These are phyloP conservation scores for Parnassius mnemosyne DNA, from an alignment of 2,888 invertebrate species.

Conservation along the genomic window DNA sequence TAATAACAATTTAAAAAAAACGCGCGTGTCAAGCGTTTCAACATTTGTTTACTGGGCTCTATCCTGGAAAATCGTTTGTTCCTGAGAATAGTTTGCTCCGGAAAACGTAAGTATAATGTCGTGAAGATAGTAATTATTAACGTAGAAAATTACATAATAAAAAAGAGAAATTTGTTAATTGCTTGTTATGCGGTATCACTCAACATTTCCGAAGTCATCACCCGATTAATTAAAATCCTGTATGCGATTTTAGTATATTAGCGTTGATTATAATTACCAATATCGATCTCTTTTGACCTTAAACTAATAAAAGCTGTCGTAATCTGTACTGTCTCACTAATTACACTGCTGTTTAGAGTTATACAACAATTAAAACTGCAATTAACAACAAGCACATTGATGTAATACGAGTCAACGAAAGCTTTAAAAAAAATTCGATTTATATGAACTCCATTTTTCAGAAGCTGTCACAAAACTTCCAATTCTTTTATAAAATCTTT, in stretches of 20 bases:
- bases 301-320: conserved; percentile 1
- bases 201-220: background rate
- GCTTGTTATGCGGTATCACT: too few species aligned
- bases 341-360: conserved; percentile 7
- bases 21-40: too few species aligned
- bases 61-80: too few species aligned
- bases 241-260: conserved; percentile 16
- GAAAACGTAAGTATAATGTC: too few species aligned
- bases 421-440: background rate
- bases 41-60: too few species aligned
- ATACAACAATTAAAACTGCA: conserved; percentile 21
- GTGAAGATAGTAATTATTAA: too few species aligned
- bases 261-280: conserved; percentile 4
- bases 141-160: too few species aligned
- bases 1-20: too few species aligned
- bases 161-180: too few species aligned
- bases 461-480: background rate
- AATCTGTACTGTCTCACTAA: conserved; percentile 16
- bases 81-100: too few species aligned
- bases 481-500: too few species aligned
- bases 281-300: conserved; percentile 24
- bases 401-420: background rate
- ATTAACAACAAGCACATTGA: background rate
- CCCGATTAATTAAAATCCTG: conserved; percentile 3
- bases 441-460: background rate